Evolutionary conservation across 2,113 vertebrate species (phyloP), one percentile per base, ranked within the genome.

Genomic region (Gadus chalcogrammus): DNA sequence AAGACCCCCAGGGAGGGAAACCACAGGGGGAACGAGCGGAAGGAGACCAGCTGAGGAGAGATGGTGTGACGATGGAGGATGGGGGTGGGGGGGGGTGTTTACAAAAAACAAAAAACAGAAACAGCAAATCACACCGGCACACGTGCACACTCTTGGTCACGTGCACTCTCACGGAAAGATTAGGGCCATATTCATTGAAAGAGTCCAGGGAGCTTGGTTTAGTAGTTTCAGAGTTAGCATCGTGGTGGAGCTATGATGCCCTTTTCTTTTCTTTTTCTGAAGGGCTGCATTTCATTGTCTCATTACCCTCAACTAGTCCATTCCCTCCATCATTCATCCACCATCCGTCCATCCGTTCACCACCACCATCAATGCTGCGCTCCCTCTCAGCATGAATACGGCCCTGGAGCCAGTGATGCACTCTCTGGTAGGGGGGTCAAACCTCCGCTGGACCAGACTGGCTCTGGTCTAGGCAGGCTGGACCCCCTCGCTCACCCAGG

Each of bases 101-200:
- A 88, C 89, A 92, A 81, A 74, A 87, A 84, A 94, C 12, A 9
- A 48, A 48, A 48, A 48, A 48, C 55, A 58, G 16, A 9, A 58
- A n/a, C 55, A 58, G 90, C 92, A 92, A 85, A 87, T 86, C 91
- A 90, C 92, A 93, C 93, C 94, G 71, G 88, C 86, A 90, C 88
- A 81, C 22, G 61, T 81, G 80, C 82, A 87, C 78, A 82, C 83
- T 55, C 69, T 65, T 58, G 63, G 56, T 74, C 79, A 80, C 82
- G 83, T 86, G 84, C 89, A 89, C 82, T 65, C 79, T 85, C 77
- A 89, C 81, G 82, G 79, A 76, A 81, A 80, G 76, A 84, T 61
- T 83, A 83, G 91, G 89, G 91, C 89, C 90, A 90, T 92, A 91
- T 91, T 92, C 91, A 91, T 91, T 84, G 65, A 83, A 35, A 75